Evolutionary conservation across 2,888 invertebrate species (phyloP), one percentile per base, ranked within the genome.

Genomic region (Anaspis maculata): DNA sequence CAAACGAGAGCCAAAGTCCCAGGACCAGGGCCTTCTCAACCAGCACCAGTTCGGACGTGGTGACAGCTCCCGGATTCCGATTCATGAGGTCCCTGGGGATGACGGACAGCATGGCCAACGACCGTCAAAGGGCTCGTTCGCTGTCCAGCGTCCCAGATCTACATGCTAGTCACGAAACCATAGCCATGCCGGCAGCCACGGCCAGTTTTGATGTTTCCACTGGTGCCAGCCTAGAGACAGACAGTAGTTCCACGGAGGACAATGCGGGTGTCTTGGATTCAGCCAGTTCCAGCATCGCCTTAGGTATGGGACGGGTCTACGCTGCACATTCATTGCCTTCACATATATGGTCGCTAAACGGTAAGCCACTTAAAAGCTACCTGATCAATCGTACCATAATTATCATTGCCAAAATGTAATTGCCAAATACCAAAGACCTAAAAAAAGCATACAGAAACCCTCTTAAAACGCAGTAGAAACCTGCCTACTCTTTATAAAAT

Each of bases 321-420:
- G 83, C 88, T 40, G 87, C 89, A 53, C 88, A 89, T 66, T 89
- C 88, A 54, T 71, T 89, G 69, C 89, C 89, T 60, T 86, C 88
- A 51, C 89, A 89, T 69, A 87, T 90, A 71, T 89, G 88, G 87
- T 87, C 89, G 51, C 73, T 89, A 56, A 88, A 90, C 67, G 89
- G 87, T 87, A 64, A 79, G 81, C n/a, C n/a, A n/a, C n/a, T n/a
- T n/a, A n/a, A n/a, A n/a, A n/a, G 13, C 13, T 12, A 10, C 15
- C n/a, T n/a, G 27, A 29, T 34, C 13, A 25, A 30, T 27, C 22
- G 30, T n/a, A n/a, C n/a, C n/a, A n/a, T n/a, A n/a, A n/a, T n/a
- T n/a, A n/a, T n/a, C n/a, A n/a, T n/a, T n/a, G n/a, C n/a, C n/a
- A n/a, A n/a, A n/a, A n/a, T n/a, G n/a, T n/a, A n/a, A n/a, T n/a